Base-by-base conservation (phyloP, 2,113 vertebrate species). In the Tichodroma muraria region DNA sequence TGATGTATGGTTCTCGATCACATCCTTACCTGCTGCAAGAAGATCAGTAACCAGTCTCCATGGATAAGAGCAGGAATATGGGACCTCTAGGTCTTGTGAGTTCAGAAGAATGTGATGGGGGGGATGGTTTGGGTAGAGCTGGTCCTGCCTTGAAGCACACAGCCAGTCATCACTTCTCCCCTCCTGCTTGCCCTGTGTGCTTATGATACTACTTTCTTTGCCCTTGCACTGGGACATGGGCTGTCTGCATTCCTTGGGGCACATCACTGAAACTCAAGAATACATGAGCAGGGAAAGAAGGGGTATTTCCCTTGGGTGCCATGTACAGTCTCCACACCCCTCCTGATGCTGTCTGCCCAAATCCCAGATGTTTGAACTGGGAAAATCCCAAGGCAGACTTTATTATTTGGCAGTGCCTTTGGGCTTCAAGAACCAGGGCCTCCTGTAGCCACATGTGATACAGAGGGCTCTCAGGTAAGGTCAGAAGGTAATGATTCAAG, bases 191-290 rank as follows among this genome's bases (percentile, higher is more conserved):
- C 12, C 12, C 28, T 50, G 6, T 66, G 50, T 56, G n/a, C 56
- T n/a, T 70, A 1, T 78, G 80, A 53, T 17, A 2, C 15, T 60
- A 2, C 12, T 64, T 80, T 24, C 24, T 50, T 35, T 35, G 9
- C 14, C 31, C 27, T 65, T 78, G 28, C 2, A 2, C 3, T 87
- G 64, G 69, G 69, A 27, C 13, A 11, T 0, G 3, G 31, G 14
- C 30, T 37, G 11, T 27, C 24, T 53, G 37, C 52, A 50, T 66
- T 89, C 78, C 38, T 8, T 66, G 85, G 56, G 38, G 45, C 25
- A 18, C 6, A 1, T 73, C 1, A 1, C 23, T 75, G 56, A 59
- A 84, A 45, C n/a, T 42, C 9, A 3, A 2, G 30, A 60, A 11
- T 20, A 54, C 0, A 1, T 22, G 52, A 75, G 68, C n/a, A 60